These are phyloP conservation scores for Ennomos erosarius DNA, from an alignment of 2,888 invertebrate genomes.

Conservation along the genomic window DNA sequence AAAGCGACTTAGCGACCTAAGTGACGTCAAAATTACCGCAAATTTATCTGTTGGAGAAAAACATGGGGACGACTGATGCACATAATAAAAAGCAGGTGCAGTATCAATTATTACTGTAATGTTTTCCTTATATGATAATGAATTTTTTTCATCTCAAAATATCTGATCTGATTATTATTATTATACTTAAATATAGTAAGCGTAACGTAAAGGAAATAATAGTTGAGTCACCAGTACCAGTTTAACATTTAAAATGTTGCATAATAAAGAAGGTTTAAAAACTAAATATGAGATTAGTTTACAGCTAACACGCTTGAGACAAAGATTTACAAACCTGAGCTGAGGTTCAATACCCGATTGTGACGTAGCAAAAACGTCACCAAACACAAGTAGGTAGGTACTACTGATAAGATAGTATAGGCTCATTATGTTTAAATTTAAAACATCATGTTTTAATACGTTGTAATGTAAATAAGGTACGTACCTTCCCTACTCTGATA, in stretches of 20 bases:
- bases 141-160: too few relatives aligned
- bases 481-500: neutral
- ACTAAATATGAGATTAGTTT: constrained; percentile 47
- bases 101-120: too few relatives aligned
- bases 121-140: too few relatives aligned
- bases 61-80: too few relatives aligned
- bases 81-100: too few relatives aligned
- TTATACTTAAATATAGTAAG: too few relatives aligned
- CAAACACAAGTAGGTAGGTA: constrained; percentile 18
- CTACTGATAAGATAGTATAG: constrained; percentile 44
- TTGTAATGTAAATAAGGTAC: constrained; percentile 2
- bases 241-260: neutral
- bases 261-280: constrained; percentile 23
- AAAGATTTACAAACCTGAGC: constrained; percentile 49
- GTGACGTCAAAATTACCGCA: constrained; percentile 31
- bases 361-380: constrained; percentile 53
- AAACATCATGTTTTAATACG: constrained; percentile 4
- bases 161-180: too few relatives aligned
- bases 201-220: too few relatives aligned
- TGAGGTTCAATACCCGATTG: constrained; percentile 53
- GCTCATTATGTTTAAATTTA: constrained; percentile 17
- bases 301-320: constrained; percentile 40
- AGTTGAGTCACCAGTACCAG: too few relatives aligned
- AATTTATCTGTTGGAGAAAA: constrained; percentile 5
- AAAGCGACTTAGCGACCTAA: constrained; percentile 26